phyloP scores from a whole-genome alignment of 2,113 vertebrate species.

The Corythoichthys intestinalis region DNA sequence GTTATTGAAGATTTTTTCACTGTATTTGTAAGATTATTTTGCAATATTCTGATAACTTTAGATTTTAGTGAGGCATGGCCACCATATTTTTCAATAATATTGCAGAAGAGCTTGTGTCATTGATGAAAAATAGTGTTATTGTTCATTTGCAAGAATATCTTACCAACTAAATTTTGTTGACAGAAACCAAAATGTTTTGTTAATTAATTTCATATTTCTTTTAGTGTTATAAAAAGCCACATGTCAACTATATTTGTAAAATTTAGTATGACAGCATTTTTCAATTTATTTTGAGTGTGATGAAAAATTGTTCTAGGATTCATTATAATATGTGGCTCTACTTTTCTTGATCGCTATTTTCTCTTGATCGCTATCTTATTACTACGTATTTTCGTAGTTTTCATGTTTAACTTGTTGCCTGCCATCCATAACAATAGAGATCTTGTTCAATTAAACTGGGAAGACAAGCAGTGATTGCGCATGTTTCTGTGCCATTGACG shows the following conservation, averaged over 20 bases:
- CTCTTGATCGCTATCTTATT: no score
- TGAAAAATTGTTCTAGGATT: background rate
- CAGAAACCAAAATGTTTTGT: background rate
- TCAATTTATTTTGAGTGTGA: background rate
- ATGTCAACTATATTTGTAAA: background rate
- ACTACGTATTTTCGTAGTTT: no score
- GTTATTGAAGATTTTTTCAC: background rate
- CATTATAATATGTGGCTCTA: no score
- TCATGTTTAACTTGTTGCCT: no score
- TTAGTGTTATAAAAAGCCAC: background rate
- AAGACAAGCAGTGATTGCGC: no score
- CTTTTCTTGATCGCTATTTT: no score
- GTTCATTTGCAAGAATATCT: no score
- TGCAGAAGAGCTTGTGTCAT: background rate
- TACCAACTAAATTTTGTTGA: background rate
- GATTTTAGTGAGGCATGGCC: background rate
- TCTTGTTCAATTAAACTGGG: no score
- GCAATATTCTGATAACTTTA: background rate
- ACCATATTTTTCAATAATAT: background rate
- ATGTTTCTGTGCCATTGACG: no score
- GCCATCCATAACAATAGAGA: no score
- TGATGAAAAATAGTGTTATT: background rate
- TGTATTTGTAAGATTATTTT: background rate
- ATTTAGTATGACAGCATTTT: background rate
- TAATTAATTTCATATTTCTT: background rate